phyloP scores from a whole-genome alignment of 2,797 vertebrate species.

The Rhabdomys pumilio region DNA sequence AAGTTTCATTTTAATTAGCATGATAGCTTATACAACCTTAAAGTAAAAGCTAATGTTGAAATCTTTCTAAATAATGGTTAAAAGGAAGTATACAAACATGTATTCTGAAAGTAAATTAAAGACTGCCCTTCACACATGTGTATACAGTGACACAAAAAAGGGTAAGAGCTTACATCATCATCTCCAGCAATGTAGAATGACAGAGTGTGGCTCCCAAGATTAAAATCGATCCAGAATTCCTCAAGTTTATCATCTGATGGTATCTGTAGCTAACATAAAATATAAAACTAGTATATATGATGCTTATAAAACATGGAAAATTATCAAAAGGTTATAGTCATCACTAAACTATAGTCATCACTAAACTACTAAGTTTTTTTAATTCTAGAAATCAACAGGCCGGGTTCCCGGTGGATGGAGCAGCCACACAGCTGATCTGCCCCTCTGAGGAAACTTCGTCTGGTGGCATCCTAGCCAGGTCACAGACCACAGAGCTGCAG shows the following conservation, averaged over 20 bases:
- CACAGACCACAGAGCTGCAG: too few relatives aligned
- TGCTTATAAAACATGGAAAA: conserved; percentile 55
- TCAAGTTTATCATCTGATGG: conserved; percentile 97
- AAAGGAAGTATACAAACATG: conserved; percentile 51
- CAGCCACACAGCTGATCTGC: too few relatives aligned
- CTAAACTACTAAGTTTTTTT: not conserved
- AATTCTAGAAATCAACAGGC: not conserved
- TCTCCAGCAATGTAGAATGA: conserved; percentile 96
- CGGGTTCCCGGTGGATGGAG: too few relatives aligned
- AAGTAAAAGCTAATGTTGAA: conserved; percentile 42
- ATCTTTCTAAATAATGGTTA: conserved; percentile 30
- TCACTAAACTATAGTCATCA: not conserved
- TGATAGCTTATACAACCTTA: not conserved
- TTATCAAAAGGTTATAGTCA: conserved; percentile 28
- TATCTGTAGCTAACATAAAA: conserved; percentile 93
- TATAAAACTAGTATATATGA: conserved; percentile 5
- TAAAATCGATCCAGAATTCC: conserved; percentile 99
- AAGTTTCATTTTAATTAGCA: conserved; percentile 46
- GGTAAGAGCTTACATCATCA: conserved; percentile 88
- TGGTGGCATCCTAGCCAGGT: too few relatives aligned
- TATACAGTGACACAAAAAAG: not conserved
- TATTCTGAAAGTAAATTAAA: conserved; percentile 32
- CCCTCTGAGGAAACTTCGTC: too few relatives aligned
- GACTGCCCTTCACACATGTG: not conserved
- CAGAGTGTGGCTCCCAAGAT: conserved; percentile 94